These are phyloP conservation scores for Enteromius trimaculatus DNA, from an alignment of 2,797 vertebrate genomes.

Conservation along the genomic window DNA sequence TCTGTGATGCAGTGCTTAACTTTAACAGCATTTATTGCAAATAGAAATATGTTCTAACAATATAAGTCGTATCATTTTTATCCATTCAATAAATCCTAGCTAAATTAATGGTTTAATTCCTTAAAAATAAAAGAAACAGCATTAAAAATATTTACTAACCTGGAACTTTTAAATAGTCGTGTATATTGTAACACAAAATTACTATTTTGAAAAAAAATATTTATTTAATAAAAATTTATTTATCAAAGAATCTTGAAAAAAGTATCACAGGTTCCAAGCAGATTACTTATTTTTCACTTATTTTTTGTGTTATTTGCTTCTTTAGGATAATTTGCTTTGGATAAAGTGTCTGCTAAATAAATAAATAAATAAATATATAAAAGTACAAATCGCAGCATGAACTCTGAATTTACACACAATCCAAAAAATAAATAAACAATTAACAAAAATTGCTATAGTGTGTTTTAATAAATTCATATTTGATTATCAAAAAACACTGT, in stretches of 20 bases:
- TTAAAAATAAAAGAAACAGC: too few relatives aligned
- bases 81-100: not conserved
- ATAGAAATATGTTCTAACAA: too few relatives aligned
- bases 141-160: not conserved
- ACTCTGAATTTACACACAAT: not conserved
- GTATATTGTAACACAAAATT: too few relatives aligned
- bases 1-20: too few relatives aligned
- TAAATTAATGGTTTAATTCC: not conserved
- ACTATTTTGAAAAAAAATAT: too few relatives aligned
- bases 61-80: not conserved
- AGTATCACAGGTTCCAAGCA: too few relatives aligned
- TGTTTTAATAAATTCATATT: slow-evolving; percentile 2
- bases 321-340: not conserved
- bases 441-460: not conserved
- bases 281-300: not conserved
- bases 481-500: not conserved
- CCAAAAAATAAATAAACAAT: not conserved
- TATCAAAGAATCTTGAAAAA: too few relatives aligned
- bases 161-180: not conserved
- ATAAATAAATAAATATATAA: not conserved
- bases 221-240: too few relatives aligned
- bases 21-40: too few relatives aligned
- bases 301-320: not conserved
- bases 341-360: not conserved
- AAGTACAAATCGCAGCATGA: not conserved